phyloP scores from a whole-genome alignment of 2,113 vertebrate genomes.

The Rhinopomastus cyanomelas region DNA sequence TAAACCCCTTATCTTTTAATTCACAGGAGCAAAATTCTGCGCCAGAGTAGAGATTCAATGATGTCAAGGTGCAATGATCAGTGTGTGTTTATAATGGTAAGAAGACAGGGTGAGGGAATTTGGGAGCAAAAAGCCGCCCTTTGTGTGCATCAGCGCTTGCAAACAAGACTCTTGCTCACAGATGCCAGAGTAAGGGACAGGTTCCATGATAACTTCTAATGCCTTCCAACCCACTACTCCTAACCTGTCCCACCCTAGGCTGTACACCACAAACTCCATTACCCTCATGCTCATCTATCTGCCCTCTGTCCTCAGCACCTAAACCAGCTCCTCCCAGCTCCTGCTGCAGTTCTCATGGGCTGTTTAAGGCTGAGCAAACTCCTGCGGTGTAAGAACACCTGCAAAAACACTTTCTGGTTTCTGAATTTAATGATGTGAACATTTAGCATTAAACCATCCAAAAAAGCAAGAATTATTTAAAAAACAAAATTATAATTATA shows the following conservation, averaged over 20 bases:
- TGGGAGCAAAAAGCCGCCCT: neutral
- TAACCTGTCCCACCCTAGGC: neutral
- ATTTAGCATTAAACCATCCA: neutral
- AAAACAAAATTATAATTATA: neutral
- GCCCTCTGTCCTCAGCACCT: accelerated
- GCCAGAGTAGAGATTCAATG: neutral
- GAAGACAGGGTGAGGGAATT: neutral
- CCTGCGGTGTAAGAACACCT: neutral
- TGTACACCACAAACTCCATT: no score
- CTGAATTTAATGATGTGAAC: neutral
- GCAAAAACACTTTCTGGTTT: neutral
- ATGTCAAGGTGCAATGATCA: neutral
- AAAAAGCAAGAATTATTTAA: neutral
- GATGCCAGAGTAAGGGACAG: accelerated
- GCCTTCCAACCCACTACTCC: neutral
- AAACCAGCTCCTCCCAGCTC: neutral
- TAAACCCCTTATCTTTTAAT: neutral
- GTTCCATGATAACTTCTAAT: no score
- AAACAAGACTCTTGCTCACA: neutral
- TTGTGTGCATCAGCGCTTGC: neutral
- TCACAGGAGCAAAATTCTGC: neutral
- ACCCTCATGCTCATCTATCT: accelerated
- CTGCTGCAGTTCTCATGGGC: accelerated
- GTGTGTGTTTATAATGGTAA: neutral
- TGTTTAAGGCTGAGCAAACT: neutral